Conservation (phyloP, 2,797 vertebrate genomes). For the Tiaroga cobitis region DNA sequence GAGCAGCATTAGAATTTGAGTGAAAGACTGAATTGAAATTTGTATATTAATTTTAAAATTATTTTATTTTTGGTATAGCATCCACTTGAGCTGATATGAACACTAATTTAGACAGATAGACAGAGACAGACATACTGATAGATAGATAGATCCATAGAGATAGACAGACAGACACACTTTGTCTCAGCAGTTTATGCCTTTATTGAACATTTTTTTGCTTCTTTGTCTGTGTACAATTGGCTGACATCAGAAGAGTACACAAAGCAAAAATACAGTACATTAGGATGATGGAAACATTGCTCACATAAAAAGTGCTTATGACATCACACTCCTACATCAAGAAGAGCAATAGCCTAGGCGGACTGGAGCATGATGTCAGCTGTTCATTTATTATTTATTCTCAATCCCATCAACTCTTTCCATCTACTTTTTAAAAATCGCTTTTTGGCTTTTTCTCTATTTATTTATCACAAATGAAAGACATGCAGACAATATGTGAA, state of each 20-base stretch:
- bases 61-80: neutral
- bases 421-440: constrained; percentile 1
- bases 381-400: constrained; percentile 37
- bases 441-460: neutral
- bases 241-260: constrained; percentile 20
- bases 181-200: neutral
- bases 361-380: constrained; percentile 17
- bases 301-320: constrained; percentile 11
- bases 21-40: neutral
- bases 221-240: neutral
- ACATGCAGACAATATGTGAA: neutral
- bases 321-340: constrained; percentile 39
- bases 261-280: constrained; percentile 22
- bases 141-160: neutral
- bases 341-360: constrained; percentile 12
- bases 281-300: constrained; percentile 25
- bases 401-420: constrained; percentile 16
- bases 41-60: neutral
- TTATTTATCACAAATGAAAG: neutral
- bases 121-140: neutral
- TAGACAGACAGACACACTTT: neutral
- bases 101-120: neutral
- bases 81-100: neutral
- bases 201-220: neutral
- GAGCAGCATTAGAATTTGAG: neutral